phyloP scores from a whole-genome alignment of 2,888 invertebrate genomes.

The Ectemnius continuus region DNA sequence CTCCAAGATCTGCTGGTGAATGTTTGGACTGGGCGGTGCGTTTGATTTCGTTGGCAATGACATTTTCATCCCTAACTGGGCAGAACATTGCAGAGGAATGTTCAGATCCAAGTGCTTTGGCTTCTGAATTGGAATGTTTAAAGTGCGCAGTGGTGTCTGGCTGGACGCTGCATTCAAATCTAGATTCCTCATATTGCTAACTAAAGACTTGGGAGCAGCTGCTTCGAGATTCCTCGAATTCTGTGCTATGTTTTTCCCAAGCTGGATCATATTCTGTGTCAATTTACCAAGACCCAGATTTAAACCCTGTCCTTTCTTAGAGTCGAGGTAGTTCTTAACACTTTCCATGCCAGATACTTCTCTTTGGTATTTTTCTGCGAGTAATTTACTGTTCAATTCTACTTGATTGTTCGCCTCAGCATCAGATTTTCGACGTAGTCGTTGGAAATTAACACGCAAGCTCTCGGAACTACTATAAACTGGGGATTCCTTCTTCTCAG shows the following conservation, averaged over 20 bases:
- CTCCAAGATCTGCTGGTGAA: conserved; percentile 71
- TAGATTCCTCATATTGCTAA: conserved; percentile 59
- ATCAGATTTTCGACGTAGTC: conserved; percentile 71
- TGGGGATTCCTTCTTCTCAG: conserved; percentile 70
- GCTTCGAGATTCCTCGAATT: conserved; percentile 67
- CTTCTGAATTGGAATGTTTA: conserved; percentile 65
- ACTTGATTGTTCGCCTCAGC: conserved; percentile 68
- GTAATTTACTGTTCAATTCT: conserved; percentile 68
- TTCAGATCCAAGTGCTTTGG: conserved; percentile 69
- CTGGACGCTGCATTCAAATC: conserved; percentile 47
- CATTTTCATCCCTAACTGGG: conserved; percentile 51
- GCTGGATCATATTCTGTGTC: conserved; percentile 75
- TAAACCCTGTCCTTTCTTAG: conserved; percentile 71
- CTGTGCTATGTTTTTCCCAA: conserved; percentile 72
- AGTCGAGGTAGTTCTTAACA: conserved; percentile 74
- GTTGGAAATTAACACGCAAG: conserved; percentile 68
- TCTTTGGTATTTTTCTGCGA: conserved; percentile 73
- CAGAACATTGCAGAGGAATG: conserved; percentile 59
- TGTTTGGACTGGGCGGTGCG: conserved; percentile 55
- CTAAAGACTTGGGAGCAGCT: conserved; percentile 40
- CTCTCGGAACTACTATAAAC: conserved; percentile 74
- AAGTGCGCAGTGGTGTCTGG: conserved; percentile 43
- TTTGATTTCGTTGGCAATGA: conserved; percentile 58
- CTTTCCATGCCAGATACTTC: conserved; percentile 72
- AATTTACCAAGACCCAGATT: conserved; percentile 72